A percentile compares a stretch with the other conserved stretches of the same genome.
These are phyloP conservation scores for Ophion obscuratus DNA, from an alignment of 2,888 invertebrate species.

Conservation along the genomic window DNA sequence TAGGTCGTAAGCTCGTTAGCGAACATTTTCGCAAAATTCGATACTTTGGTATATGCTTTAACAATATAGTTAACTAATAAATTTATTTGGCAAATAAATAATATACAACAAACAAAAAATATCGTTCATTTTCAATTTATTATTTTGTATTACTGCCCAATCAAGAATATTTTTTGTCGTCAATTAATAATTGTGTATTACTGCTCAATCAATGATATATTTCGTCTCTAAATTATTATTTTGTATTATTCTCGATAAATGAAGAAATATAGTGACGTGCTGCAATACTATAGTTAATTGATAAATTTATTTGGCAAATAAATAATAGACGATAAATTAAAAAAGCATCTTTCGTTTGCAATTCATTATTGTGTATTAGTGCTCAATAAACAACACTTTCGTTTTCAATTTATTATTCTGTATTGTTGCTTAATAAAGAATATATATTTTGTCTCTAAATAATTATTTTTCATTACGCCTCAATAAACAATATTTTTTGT, in stretches of 20 bases:
- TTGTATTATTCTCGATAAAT: too few relatives aligned
- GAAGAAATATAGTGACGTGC: slow-evolving; percentile 25
- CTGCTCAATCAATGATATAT: too few relatives aligned
- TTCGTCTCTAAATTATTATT: too few relatives aligned
- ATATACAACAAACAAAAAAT: not conserved
- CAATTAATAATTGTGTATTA: not conserved
- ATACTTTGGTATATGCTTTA: slow-evolving; percentile 61
- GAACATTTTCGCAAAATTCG: slow-evolving; percentile 28
- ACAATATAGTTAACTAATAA: not conserved
- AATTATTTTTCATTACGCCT: too few relatives aligned
- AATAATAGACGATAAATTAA: not conserved
- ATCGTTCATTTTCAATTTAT: not conserved
- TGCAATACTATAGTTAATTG: slow-evolving; percentile 33
- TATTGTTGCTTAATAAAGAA: too few relatives aligned
- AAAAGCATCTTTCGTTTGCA: not conserved
- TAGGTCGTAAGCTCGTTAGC: slow-evolving; percentile 29
- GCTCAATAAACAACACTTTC: too few relatives aligned
- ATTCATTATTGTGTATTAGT: not conserved
- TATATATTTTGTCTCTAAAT: too few relatives aligned
- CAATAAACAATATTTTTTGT: too few relatives aligned
- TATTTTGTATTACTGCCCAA: too few relatives aligned
- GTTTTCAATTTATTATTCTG: too few relatives aligned
- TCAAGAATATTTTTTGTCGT: not conserved
- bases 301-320: slow-evolving; percentile 2
- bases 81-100: slow-evolving; percentile 22